These are phyloP conservation scores for Grapholita molesta DNA, from an alignment of 1,140 invertebrate genomes.

Conservation along the genomic window DNA sequence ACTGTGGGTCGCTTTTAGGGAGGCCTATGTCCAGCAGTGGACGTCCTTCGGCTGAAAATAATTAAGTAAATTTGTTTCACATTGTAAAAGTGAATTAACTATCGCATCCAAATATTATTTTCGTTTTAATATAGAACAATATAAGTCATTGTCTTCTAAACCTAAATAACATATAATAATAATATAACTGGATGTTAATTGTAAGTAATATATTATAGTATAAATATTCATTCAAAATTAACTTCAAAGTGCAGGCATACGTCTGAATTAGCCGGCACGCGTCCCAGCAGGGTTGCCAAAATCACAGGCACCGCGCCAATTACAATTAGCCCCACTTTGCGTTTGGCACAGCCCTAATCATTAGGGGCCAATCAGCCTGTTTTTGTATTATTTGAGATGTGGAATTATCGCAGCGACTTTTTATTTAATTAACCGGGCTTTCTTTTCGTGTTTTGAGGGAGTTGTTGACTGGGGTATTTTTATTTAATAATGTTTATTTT, in stretches of 20 bases:
- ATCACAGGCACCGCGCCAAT: conserved; percentile 36
- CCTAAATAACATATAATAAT: no score
- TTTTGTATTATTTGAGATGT: conserved; percentile 20
- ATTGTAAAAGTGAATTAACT: no score
- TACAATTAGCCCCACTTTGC: conserved; percentile 51
- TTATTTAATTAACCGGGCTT: background rate
- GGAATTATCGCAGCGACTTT: background rate
- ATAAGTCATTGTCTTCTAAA: no score
- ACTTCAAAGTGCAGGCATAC: conserved; percentile 23
- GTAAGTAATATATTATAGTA: background rate
- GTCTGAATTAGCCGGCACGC: conserved; percentile 24
- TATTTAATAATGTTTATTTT: background rate
- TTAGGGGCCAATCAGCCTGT: conserved; percentile 34
- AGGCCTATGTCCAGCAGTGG: no score
- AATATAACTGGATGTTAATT: no score
- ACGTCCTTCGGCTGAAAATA: no score
- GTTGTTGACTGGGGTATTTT: background rate
- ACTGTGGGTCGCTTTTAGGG: no score
- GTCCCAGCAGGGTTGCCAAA: conserved; percentile 37
- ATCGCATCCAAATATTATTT: no score
- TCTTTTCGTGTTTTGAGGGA: background rate
- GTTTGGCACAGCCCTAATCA: conserved; percentile 39
- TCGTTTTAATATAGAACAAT: no score
- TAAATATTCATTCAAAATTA: background rate
- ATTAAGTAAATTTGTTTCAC: no score